Evolutionary conservation across 1,140 invertebrate species (phyloP), one percentile per base, ranked within the genome.

Genomic region (Mactra quadrangularis): DNA sequence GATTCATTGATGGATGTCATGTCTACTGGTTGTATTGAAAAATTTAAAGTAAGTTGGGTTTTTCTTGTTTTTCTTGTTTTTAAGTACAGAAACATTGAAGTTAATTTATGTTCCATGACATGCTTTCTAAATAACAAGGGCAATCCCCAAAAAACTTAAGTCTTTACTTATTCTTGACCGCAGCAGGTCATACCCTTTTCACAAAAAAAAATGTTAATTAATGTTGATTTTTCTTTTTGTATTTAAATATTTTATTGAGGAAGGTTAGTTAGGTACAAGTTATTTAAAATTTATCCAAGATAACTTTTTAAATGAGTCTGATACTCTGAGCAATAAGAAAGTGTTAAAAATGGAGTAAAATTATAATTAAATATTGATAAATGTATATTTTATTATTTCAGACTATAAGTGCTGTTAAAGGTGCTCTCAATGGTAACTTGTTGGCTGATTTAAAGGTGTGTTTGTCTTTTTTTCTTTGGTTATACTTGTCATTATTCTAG

Each of bases 1-100:
- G 89, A 92, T 62, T 78, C 87, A 4, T 55, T 90, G 33, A 84
- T 91, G 85, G 90, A 91, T 25, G 78, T 88, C n/a, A 86, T 87
- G n/a, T 86, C 88, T 11, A 64, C 87, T 13, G 88, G 87, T 47
- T 88, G 88, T 29, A 79, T 82, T 45, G 86, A 88, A 41, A 89
- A 86, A 50, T 86, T 87, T 35, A 87, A 89, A 85, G 89, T 90
- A 75, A 66, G 86, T 33, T 86, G 87, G 86, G 89, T 90, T 75
- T 60, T 64, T 70, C 71, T 31, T 9, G 19, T 4, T 53, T n/a
- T 19, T 47, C 19, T 47, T 19, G 19, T 9, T 9, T 47, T 9
- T 47, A 47, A 47, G 19, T 47, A 19, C 7, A 19, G 19, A 47
- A 9, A 47, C 45, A 9, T 7, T 47, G 45, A 9, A 47, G 45